Evolutionary conservation across 2,797 vertebrate species (phyloP), one percentile per base, ranked within the genome.

Genomic region (Fistularia tabacaria): DNA sequence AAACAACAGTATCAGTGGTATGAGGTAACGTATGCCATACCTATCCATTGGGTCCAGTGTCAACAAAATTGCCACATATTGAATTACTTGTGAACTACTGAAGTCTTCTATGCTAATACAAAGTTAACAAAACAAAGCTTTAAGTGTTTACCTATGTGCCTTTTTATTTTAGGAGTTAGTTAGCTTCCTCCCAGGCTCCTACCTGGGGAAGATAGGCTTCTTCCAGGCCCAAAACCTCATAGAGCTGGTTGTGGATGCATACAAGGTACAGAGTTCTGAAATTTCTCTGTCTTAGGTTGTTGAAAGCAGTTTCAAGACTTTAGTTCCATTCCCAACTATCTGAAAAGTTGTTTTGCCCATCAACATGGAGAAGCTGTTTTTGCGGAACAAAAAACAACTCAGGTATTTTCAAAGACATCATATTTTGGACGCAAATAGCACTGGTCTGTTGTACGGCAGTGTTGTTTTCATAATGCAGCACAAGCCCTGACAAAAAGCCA

Each of bases 1-100:
- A 93, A 93, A 85, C 90, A 90, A 70, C 93, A 94, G 70, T 96
- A 94, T 89, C 90, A 92, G 87, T 99, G 97, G 97, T 99, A 98
- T 83, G 92, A 98, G 96, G 97, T 99, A 94, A 89, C 79, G 54
- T 59, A 49, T 41, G 39, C 45, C 7, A 50, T 36, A 3, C 25
- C 25, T 25, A 25, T 25, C 25, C 25, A 5, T 25, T 25, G 25
- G 25, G 25, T 25, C 2, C 25, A 25, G 5, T 25, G 25, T 25
- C 5, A 25, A 25, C 2, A 25, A 25, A 25, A 25, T 25, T 25
- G 11, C 9, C 43, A 45, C 9, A 12, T 7, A 45, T 12, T 45
- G 11, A 9, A 45, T 9, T 45, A n/a, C n/a, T n/a, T n/a, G n/a
- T n/a, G n/a, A n/a, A n/a, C n/a, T n/a, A n/a, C n/a, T n/a, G n/a